Conservation (phyloP, 2,888 invertebrate species). For the Tuta absoluta region DNA sequence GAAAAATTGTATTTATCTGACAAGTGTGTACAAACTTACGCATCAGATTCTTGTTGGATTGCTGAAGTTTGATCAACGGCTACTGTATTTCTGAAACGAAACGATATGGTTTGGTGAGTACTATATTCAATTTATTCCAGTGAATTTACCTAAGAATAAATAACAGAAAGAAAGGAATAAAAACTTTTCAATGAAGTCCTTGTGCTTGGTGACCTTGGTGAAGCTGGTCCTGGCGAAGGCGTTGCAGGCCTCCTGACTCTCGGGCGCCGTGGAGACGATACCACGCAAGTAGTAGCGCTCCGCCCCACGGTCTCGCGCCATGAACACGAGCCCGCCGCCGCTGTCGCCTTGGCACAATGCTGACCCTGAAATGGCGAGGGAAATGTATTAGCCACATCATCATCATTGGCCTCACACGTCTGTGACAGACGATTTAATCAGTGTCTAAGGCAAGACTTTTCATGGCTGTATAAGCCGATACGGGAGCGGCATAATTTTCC, state of each 20-base stretch:
- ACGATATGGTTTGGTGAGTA: neutral
- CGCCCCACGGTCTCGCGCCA: conserved; percentile 19
- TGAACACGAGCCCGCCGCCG: conserved; percentile 42
- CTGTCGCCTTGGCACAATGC: conserved; percentile 42
- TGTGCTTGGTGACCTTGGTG: conserved; percentile 36
- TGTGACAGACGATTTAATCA: no score
- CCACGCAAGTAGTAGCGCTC: conserved; percentile 42
- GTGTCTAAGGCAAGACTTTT: no score
- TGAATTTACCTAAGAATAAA: no score
- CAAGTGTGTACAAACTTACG: neutral
- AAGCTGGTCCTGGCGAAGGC: conserved; percentile 38
- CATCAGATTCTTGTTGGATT: neutral
- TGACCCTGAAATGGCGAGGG: conserved; percentile 34
- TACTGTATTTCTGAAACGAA: conserved; percentile 7
- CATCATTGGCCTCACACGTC: no score
- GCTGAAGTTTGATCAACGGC: conserved; percentile 1
- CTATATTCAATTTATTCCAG: no score
- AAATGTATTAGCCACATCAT: no score
- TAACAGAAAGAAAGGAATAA: neutral
- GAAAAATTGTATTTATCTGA: no score
- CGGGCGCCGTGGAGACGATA: conserved; percentile 40
- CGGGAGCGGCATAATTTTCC: no score
- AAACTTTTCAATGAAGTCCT: conserved; percentile 25
- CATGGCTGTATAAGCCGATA: no score
- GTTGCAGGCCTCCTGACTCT: conserved; percentile 36